Evolutionary conservation across 2,888 invertebrate species (phyloP).

Genomic region (Drosophila conformis): DNA sequence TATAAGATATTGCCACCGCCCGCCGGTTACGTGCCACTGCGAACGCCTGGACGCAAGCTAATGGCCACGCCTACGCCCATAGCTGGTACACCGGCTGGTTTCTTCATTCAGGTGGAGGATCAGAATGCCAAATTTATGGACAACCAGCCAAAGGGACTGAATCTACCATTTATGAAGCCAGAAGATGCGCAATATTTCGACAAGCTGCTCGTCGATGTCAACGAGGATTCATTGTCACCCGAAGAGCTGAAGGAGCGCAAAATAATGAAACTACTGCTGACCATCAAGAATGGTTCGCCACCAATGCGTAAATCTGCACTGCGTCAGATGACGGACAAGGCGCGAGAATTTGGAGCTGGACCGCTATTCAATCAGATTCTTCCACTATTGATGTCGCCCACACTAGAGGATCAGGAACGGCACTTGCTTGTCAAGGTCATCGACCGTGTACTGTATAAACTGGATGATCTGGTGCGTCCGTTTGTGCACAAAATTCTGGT

Average conservation of each 20-base stretch:
- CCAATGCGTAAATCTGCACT: constrained; percentile 99
- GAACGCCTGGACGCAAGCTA: constrained; percentile 98
- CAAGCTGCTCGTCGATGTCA: constrained; percentile 98
- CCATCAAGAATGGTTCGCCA: constrained; percentile 99
- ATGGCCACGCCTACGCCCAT: constrained; percentile 99
- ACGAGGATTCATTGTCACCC: constrained; percentile 96
- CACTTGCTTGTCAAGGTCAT: constrained; percentile 99
- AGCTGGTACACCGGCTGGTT: constrained; percentile 95
- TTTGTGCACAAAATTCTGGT: constrained; percentile 99
- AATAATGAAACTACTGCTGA: constrained; percentile 98
- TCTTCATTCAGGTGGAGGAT: constrained; percentile 97
- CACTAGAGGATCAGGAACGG: constrained; percentile 99
- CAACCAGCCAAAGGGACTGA: constrained; percentile 97
- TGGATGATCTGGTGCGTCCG: constrained; percentile 99
- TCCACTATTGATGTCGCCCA: constrained; percentile 99
- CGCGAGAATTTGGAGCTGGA: constrained; percentile 98
- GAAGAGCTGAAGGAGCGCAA: constrained; percentile 99
- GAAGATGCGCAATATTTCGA: constrained; percentile 99
- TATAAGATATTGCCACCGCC: constrained; percentile 99
- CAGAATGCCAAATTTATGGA: constrained; percentile 94
- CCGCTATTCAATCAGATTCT: constrained; percentile 99
- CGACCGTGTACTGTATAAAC: constrained; percentile 98
- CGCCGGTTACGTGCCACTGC: constrained; percentile 96
- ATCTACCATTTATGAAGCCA: constrained; percentile 99
- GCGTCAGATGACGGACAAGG: constrained; percentile 99